Evolutionary conservation across 2,888 invertebrate species (phyloP).

Genomic region (Panzeria rudis): DNA sequence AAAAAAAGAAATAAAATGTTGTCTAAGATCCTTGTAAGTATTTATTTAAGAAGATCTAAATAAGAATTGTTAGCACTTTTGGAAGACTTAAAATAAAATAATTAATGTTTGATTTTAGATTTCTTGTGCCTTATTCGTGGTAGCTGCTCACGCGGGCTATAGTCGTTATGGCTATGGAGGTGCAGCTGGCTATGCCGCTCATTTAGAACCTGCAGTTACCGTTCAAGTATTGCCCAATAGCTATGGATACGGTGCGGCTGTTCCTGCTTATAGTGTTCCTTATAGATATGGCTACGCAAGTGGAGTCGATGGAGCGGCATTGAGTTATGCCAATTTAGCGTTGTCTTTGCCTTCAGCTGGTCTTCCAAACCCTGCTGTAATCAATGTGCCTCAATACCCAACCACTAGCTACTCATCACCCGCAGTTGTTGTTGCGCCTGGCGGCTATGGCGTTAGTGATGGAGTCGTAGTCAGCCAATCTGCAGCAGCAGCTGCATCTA

Average conservation of each 20-base stretch:
- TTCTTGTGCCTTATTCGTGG: slow-evolving; percentile 67
- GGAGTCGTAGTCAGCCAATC: slow-evolving; percentile 70
- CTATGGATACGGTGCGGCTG: background rate
- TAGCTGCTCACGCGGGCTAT: slow-evolving; percentile 59
- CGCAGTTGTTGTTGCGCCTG: slow-evolving; percentile 71
- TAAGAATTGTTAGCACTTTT: background rate
- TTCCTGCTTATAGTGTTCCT: slow-evolving; percentile 9
- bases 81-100: background rate
- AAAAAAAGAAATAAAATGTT: slow-evolving; percentile 58
- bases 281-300: no score
- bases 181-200: slow-evolving; percentile 50
- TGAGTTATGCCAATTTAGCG: slow-evolving; percentile 47
- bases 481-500: slow-evolving; percentile 78
- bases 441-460: slow-evolving; percentile 2
- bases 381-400: slow-evolving; percentile 71
- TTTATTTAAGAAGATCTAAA: background rate
- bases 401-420: slow-evolving; percentile 67
- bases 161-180: slow-evolving; percentile 4
- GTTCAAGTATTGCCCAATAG: slow-evolving; percentile 31
- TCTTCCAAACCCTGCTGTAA: slow-evolving; percentile 26
- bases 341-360: slow-evolving; percentile 55
- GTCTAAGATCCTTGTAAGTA: slow-evolving; percentile 73
- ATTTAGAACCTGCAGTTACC: slow-evolving; percentile 34
- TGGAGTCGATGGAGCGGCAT: background rate
- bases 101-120: slow-evolving; percentile 56